These are phyloP conservation scores for Tipula vernalis DNA, from an alignment of 2,888 invertebrate species.

Conservation along the genomic window DNA sequence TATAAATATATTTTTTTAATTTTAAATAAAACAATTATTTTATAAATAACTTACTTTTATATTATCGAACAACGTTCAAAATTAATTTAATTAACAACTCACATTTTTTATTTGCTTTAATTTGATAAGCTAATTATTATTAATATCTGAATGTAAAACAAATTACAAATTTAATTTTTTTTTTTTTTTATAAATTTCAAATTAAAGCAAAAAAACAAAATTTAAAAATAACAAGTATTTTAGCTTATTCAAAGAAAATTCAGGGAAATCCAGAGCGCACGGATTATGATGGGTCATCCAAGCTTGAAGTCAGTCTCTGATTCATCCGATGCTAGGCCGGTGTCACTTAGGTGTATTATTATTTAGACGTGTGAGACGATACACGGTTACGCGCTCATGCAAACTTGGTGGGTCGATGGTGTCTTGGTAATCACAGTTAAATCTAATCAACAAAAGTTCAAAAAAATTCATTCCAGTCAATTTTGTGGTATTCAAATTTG, in stretches of 20 bases:
- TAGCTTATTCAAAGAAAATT: neutral
- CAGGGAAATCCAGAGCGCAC: neutral
- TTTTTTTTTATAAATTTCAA: neutral
- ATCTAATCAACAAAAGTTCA: neutral
- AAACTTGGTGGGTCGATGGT: neutral
- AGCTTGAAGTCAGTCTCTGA: neutral
- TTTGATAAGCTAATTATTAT: neutral
- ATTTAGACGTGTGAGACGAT: neutral
- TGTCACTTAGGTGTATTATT: neutral
- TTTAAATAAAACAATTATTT: neutral
- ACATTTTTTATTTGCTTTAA: neutral
- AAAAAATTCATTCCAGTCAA: neutral
- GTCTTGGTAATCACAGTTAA: neutral
- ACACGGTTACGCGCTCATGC: neutral
- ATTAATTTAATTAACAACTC: neutral
- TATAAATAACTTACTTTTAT: neutral
- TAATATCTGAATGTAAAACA: neutral
- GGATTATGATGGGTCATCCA: too few species aligned
- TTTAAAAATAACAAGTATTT: neutral
- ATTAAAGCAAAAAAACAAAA: neutral
- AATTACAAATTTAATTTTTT: neutral
- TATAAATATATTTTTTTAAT: neutral
- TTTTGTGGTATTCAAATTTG: neutral
- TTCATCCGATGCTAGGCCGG: neutral
- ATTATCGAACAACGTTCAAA: neutral